These are phyloP conservation scores for Parapristionchus giblindavisi DNA, from an alignment of 2,888 invertebrate species.

Conservation along the genomic window DNA sequence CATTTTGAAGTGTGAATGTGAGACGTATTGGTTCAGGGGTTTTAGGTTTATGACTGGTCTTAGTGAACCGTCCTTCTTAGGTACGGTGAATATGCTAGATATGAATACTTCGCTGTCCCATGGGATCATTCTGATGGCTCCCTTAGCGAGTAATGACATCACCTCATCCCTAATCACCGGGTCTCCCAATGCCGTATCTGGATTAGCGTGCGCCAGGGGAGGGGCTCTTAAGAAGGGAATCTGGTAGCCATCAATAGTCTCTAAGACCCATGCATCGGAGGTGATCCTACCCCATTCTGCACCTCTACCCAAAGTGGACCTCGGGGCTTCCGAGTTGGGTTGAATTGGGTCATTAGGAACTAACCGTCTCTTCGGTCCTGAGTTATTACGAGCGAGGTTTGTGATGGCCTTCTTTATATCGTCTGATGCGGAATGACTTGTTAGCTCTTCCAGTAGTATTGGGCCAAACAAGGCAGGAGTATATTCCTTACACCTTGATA, in stretches of 20 bases:
- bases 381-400: too few relatives aligned
- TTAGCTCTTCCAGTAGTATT: too few relatives aligned
- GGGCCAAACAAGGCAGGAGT: too few relatives aligned
- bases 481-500: too few relatives aligned
- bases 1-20: conserved; percentile 28
- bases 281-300: not conserved
- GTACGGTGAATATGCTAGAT: conserved; percentile 24
- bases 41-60: conserved; percentile 33
- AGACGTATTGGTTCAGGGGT: not conserved
- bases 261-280: not conserved
- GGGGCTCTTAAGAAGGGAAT: not conserved
- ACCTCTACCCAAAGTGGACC: too few relatives aligned
- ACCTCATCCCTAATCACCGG: not conserved
- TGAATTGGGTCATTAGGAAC: too few relatives aligned
- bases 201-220: not conserved
- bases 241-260: not conserved
- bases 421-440: too few relatives aligned
- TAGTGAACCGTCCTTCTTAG: conserved; percentile 31
- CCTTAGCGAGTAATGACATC: not conserved
- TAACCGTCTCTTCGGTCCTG: too few relatives aligned
- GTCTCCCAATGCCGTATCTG: not conserved
- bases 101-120: not conserved
- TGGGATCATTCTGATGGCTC: not conserved
- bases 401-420: too few relatives aligned
- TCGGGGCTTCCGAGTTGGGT: too few relatives aligned